A percentile compares a stretch with the other conserved stretches of the same genome.
phyloP scores from a whole-genome alignment of 2,113 vertebrate species.

The Aegotheles bennettii region DNA sequence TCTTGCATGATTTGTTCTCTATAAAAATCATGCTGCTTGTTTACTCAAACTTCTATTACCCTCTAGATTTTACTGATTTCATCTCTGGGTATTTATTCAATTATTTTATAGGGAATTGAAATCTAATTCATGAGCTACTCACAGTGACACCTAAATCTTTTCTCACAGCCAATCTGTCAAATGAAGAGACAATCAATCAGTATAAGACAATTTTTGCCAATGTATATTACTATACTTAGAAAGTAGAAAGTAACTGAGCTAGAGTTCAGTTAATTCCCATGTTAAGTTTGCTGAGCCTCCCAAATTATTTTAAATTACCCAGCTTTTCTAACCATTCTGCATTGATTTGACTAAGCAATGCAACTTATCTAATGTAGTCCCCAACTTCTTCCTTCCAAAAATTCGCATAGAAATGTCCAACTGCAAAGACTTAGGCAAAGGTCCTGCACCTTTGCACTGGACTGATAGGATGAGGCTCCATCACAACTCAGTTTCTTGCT shows the following conservation, averaged over 20 bases:
- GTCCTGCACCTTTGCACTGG: not conserved
- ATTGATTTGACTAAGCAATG: not conserved
- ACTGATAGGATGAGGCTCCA: not conserved
- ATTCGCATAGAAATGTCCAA: not conserved
- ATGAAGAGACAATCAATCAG: not conserved
- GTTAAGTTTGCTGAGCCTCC: not conserved
- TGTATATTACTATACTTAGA: not conserved
- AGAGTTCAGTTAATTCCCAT: not conserved
- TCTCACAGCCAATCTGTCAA: not conserved
- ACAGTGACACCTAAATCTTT: slow-evolving; percentile 21
- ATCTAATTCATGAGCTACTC: slow-evolving; percentile 32
- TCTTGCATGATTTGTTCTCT: slow-evolving; percentile 47
- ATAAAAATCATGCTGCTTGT: slow-evolving; percentile 55
- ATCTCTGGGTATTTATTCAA: not conserved
- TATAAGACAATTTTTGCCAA: not conserved
- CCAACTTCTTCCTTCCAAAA: not conserved
- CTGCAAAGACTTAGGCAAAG: not conserved
- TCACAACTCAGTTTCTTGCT: not conserved
- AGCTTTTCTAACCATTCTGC: not conserved
- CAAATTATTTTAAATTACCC: not conserved
- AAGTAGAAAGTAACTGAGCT: not conserved
- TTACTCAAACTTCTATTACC: slow-evolving; percentile 40
- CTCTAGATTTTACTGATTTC: slow-evolving; percentile 30
- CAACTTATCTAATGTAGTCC: not conserved
- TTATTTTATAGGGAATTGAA: slow-evolving; percentile 27